These are phyloP conservation scores for Lucifuga dentata DNA, from an alignment of 2,113 vertebrate genomes.

Conservation along the genomic window DNA sequence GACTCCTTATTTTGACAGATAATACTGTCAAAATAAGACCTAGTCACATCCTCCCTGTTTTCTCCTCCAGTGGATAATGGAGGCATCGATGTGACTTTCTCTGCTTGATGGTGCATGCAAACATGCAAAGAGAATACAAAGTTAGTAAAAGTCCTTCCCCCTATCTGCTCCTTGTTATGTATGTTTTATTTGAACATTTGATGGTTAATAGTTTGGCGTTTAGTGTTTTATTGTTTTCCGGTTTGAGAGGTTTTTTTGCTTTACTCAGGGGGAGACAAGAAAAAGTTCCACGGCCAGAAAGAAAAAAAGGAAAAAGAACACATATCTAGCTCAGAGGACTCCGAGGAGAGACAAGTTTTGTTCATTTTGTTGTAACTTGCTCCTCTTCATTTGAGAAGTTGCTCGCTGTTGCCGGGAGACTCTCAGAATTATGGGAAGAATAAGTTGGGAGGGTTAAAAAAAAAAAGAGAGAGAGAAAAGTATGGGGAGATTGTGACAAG, in stretches of 20 bases:
- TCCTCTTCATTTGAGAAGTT: slow-evolving; percentile 42
- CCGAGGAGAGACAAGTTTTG: slow-evolving; percentile 29
- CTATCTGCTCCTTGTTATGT: too few relatives aligned
- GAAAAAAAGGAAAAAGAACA: slow-evolving; percentile 16
- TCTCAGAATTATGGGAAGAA: slow-evolving; percentile 36
- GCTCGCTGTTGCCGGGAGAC: slow-evolving; percentile 34
- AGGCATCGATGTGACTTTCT: too few relatives aligned
- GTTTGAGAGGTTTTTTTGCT: slow-evolving; percentile 30
- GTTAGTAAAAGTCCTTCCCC: too few relatives aligned
- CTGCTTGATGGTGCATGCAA: too few relatives aligned
- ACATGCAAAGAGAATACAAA: too few relatives aligned
- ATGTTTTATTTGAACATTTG: slow-evolving; percentile 43
- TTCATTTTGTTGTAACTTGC: slow-evolving; percentile 45
- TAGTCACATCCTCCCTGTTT: too few relatives aligned
- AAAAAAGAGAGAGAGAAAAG: slow-evolving; percentile 1
- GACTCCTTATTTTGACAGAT: too few relatives aligned
- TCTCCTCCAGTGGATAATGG: too few relatives aligned
- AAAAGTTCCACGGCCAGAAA: slow-evolving; percentile 23
- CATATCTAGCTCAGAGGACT: slow-evolving; percentile 37
- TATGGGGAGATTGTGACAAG: slow-evolving; percentile 43
- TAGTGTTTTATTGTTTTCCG: slow-evolving; percentile 34
- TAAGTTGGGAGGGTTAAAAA: not conserved
- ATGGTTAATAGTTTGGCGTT: slow-evolving; percentile 36
- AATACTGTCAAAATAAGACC: too few relatives aligned
- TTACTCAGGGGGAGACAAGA: too few relatives aligned